phyloP scores from a whole-genome alignment of 1,140 invertebrate genomes.

The Pomacea maculata region DNA sequence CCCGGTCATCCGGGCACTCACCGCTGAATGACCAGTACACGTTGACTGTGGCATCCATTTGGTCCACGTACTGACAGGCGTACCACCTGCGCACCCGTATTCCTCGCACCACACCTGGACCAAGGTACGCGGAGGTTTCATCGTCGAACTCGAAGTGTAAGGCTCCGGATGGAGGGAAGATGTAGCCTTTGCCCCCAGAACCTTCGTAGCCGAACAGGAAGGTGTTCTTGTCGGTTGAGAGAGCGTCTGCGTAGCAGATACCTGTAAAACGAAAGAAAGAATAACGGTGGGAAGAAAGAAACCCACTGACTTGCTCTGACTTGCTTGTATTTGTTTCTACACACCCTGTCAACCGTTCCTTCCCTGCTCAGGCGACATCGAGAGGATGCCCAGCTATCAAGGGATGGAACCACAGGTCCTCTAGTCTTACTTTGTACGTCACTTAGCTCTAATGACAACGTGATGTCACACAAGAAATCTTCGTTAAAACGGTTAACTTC shows the following conservation, averaged over 20 bases:
- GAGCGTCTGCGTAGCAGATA: slow-evolving; percentile 23
- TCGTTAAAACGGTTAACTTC: no score
- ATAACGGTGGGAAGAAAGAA: no score
- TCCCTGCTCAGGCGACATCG: no score
- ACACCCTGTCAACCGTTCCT: no score
- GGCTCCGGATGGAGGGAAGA: slow-evolving; percentile 17
- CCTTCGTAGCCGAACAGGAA: slow-evolving; percentile 41
- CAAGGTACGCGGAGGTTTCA: not conserved
- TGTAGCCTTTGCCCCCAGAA: slow-evolving; percentile 6
- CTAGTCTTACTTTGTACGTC: no score
- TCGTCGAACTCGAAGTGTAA: slow-evolving; percentile 19
- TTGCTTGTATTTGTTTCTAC: no score
- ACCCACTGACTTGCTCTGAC: no score
- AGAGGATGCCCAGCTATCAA: no score
- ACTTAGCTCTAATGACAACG: no score
- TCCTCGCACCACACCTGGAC: slow-evolving; percentile 9
- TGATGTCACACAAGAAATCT: no score
- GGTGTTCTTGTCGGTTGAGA: slow-evolving; percentile 17
- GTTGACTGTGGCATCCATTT: slow-evolving; percentile 23
- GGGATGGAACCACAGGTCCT: no score
- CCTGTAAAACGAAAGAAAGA: slow-evolving; percentile 15
- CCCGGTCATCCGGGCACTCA: not conserved
- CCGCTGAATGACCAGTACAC: slow-evolving; percentile 24
- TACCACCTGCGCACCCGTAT: slow-evolving; percentile 19
- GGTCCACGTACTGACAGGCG: slow-evolving; percentile 20